Percentiles rank a stretch among this genome's conserved stretches.
These are phyloP conservation scores for Phrynocephalus guinanensis DNA, from an alignment of 2,797 vertebrate species.

Conservation along the genomic window DNA sequence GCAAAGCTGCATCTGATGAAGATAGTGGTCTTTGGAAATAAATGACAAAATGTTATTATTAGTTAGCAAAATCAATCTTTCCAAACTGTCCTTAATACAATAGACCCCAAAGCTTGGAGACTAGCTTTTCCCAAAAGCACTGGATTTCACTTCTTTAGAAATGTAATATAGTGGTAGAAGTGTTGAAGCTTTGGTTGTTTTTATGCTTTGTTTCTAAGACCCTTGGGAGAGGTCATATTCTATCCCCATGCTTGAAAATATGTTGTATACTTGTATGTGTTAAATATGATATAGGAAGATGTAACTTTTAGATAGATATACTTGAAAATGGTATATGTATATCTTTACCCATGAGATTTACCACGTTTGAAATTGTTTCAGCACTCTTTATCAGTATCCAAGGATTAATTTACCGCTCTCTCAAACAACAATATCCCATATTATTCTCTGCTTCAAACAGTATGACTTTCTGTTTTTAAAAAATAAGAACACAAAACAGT, in stretches of 20 bases:
- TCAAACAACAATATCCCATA: accelerated
- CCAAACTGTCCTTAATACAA: not conserved
- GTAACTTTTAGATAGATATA: too few relatives aligned
- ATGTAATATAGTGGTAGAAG: not conserved
- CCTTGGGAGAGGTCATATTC: not conserved
- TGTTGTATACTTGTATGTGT: too few relatives aligned
- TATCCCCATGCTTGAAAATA: not conserved
- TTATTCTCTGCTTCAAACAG: not conserved
- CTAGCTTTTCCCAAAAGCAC: not conserved
- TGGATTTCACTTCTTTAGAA: not conserved
- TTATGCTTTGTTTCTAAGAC: not conserved
- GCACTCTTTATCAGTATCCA: not conserved
- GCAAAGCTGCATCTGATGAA: too few relatives aligned
- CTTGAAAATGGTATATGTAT: not conserved
- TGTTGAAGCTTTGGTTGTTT: not conserved
- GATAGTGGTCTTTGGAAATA: too few relatives aligned
- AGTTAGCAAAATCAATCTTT: not conserved
- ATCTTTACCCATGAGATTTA: not conserved
- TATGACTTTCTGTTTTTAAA: constrained; percentile 1
- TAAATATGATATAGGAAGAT: too few relatives aligned
- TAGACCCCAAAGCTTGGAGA: not conserved
- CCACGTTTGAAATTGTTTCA: not conserved
- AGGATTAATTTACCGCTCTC: too few relatives aligned
- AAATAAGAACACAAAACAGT: not conserved
- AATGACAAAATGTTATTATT: too few relatives aligned